Base-by-base conservation (phyloP, 2,888 invertebrate genomes). In the Phortica okadai region DNA sequence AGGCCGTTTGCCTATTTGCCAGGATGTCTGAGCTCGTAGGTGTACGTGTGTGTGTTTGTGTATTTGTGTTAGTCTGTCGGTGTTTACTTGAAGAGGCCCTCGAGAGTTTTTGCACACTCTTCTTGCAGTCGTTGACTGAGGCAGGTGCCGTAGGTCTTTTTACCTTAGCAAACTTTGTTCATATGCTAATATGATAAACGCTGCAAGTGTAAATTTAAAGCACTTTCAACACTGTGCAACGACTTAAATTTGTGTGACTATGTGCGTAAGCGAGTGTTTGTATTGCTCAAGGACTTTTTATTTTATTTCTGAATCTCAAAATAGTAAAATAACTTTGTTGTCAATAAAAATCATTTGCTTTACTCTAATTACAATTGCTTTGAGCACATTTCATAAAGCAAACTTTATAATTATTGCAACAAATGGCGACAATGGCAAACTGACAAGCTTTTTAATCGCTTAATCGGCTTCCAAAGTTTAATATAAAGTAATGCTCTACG, bases 361-460 rank as follows among this genome's bases (percentile, higher is more conserved):
- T 41, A 72, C 50, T 8, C n/a, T 72, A 54, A 72, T 45, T 54
- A 33, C 33, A 50, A 45, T 16, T 76, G 58, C 69, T 72, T 73
- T 50, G 33, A 77, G 70, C 50, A 21, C 42, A 64, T 44, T 16
- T 25, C 44, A 69, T 70, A 73, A 79, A 78, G 11, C 79, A 84
- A 72, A 72, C 84, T 86, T 85, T 83, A 86, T 86, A 86, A 87
- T 78, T 86, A 78, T 80, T 81, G 73, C 81, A 86, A 85, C 84
- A 79, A 84, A 77, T 81, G 85, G 82, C 79, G 82, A 85, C 87
- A 87, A 85, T 85, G 81, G 83, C 80, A 82, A 86, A 85, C 85
- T 85, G 85, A 86, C 85, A 87, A 86, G 87, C 85, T 87, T 84
- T 87, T 87, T 86, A 86, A 86, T 86, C 85, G 87, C 83, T 80